Conservation (phyloP, 2,797 vertebrate species). For the Adrianichthys oophorus region DNA sequence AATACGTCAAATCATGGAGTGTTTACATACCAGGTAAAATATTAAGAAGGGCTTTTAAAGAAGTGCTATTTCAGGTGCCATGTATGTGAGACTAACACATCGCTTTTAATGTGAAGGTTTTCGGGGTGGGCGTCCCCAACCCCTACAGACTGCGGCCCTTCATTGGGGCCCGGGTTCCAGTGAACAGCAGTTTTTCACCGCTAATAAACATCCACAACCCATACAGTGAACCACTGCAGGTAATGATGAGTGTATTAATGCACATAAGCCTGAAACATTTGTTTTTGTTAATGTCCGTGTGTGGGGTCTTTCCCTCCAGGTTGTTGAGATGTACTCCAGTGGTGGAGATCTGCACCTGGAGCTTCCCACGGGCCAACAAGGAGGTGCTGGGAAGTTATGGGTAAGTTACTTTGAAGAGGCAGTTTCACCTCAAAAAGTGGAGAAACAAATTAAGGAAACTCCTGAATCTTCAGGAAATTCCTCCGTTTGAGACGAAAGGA, state of each 20-base stretch:
- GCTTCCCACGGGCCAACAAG: constrained; percentile 96
- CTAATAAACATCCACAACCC: constrained; percentile 98
- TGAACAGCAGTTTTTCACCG: constrained; percentile 98
- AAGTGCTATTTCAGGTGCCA: not conserved
- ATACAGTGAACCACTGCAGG: constrained; percentile 96
- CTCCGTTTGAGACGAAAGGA: constrained; percentile 97
- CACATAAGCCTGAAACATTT: not conserved
- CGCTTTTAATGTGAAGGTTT: constrained; percentile 81
- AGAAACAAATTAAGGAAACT: not conserved
- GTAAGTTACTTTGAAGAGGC: constrained; percentile 70
- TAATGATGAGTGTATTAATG: constrained; percentile 39
- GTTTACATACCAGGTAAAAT: constrained; percentile 97
- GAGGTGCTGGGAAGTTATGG: constrained; percentile 93
- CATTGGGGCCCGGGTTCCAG: constrained; percentile 95
- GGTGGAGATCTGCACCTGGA: constrained; percentile 97
- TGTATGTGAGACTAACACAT: not conserved
- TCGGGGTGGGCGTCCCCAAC: constrained; percentile 97
- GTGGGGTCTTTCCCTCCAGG: constrained; percentile 69
- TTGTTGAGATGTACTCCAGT: constrained; percentile 99
- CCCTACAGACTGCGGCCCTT: constrained; percentile 96
- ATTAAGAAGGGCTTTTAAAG: not conserved
- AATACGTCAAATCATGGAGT: constrained; percentile 98
- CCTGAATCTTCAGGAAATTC: constrained; percentile 85
- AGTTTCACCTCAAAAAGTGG: not conserved
- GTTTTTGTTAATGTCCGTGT: not conserved